A percentile compares a stretch with the other conserved stretches of the same genome.
These are phyloP conservation scores for Tragopan temminckii DNA, from an alignment of 2,797 vertebrate species.

Conservation along the genomic window DNA sequence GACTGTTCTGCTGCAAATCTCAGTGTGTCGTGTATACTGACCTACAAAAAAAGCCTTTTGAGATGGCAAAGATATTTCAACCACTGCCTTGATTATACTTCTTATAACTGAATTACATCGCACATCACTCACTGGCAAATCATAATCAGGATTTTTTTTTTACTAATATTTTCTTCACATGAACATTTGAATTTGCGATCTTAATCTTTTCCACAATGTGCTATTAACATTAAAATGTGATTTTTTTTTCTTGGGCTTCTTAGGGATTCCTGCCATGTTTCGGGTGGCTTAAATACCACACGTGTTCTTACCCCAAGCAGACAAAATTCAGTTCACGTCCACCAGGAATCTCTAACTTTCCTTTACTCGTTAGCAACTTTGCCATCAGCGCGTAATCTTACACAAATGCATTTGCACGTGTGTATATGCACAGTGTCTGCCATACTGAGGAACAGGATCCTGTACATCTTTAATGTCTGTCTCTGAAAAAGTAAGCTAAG, in stretches of 20 bases:
- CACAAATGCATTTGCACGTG: neutral
- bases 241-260: neutral
- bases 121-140: neutral
- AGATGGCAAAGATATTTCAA: neutral
- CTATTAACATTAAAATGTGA: neutral
- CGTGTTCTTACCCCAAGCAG: neutral
- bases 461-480: neutral
- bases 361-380: neutral
- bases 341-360: neutral
- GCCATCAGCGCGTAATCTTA: accelerated
- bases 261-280: neutral
- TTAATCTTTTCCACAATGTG: neutral
- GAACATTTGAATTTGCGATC: neutral
- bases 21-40: neutral
- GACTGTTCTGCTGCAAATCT: neutral
- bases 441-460: neutral
- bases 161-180: neutral
- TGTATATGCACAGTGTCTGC: neutral
- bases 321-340: neutral
- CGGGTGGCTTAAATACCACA: neutral
- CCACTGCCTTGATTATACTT: neutral
- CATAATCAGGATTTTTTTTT: neutral
- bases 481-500: constrained; percentile 59
- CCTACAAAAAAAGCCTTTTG: neutral
- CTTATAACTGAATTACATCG: neutral